Percentiles rank a stretch among this genome's conserved stretches.
These are phyloP conservation scores for Heliconius ethilla DNA, from an alignment of 2,888 invertebrate species.

Conservation along the genomic window DNA sequence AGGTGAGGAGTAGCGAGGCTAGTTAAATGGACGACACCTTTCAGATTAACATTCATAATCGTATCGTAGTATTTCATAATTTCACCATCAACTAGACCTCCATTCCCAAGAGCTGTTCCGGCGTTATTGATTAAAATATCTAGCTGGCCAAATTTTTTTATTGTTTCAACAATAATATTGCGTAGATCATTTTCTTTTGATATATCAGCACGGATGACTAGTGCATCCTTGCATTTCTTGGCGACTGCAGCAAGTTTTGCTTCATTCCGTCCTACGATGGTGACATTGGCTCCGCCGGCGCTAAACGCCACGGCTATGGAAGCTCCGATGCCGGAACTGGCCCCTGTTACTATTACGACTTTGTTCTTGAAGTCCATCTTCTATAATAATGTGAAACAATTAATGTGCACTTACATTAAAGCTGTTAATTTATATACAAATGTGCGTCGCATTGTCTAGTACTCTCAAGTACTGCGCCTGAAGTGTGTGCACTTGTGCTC, in stretches of 20 bases:
- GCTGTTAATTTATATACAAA: neutral
- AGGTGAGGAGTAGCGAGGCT: slow-evolving; percentile 50
- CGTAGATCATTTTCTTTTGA: slow-evolving; percentile 33
- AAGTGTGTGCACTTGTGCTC: neutral
- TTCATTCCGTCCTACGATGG: slow-evolving; percentile 52
- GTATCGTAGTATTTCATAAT: slow-evolving; percentile 35
- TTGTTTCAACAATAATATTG: slow-evolving; percentile 48
- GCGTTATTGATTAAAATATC: slow-evolving; percentile 57
- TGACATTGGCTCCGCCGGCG: slow-evolving; percentile 55
- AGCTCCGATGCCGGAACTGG: slow-evolving; percentile 64
- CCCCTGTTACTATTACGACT: slow-evolving; percentile 54
- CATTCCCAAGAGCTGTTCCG: slow-evolving; percentile 44
- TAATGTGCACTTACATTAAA: neutral
- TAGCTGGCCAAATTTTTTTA: slow-evolving; percentile 50
- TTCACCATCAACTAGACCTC: slow-evolving; percentile 43
- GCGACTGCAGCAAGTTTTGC: slow-evolving; percentile 34
- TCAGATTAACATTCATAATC: slow-evolving; percentile 46
- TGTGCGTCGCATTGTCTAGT: neutral
- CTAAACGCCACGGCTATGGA: slow-evolving; percentile 55
- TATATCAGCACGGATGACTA: slow-evolving; percentile 34
- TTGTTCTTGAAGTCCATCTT: slow-evolving; percentile 21
- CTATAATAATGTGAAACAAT: neutral
- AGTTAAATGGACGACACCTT: slow-evolving; percentile 49
- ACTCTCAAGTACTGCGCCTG: neutral
- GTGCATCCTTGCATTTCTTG: slow-evolving; percentile 27